Percentiles rank a stretch among this genome's conserved stretches.
phyloP scores from a whole-genome alignment of 2,113 vertebrate species.

The Ochotona curzoniae region DNA sequence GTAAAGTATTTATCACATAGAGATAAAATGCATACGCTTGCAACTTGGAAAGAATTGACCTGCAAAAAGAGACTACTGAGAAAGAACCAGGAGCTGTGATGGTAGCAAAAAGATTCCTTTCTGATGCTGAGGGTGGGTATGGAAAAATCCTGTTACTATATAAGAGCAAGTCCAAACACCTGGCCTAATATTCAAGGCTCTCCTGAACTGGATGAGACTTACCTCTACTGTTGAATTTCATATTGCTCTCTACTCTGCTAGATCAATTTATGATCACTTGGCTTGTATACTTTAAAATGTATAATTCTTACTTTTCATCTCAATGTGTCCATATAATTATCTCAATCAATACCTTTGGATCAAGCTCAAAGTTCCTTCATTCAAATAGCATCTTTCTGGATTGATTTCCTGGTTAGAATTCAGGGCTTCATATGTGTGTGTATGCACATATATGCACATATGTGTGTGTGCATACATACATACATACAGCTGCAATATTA shows the following conservation, averaged over 20 bases:
- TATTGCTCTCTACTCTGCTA: neutral
- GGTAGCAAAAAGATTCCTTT: neutral
- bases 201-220: neutral
- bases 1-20: neutral
- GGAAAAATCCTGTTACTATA: neutral
- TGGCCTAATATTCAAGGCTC: neutral
- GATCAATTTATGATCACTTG: neutral
- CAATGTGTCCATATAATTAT: slow-evolving; percentile 16
- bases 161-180: neutral
- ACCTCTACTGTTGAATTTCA: neutral
- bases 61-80: neutral
- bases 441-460: neutral
- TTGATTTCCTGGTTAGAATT: slow-evolving; percentile 51
- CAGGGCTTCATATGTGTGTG: too few species aligned
- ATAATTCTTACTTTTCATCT: neutral
- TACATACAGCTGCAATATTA: neutral
- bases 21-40: slow-evolving; percentile 6
- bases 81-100: neutral
- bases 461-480: too few species aligned
- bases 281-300: neutral
- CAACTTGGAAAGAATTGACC: neutral
- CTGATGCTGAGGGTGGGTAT: neutral
- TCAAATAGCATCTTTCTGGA: slow-evolving; percentile 45
- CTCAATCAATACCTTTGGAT: neutral
- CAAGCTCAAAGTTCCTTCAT: slow-evolving; percentile 30